Base-by-base conservation (phyloP, 2,113 vertebrate species). In the Nyctereutes procyonoides region DNA sequence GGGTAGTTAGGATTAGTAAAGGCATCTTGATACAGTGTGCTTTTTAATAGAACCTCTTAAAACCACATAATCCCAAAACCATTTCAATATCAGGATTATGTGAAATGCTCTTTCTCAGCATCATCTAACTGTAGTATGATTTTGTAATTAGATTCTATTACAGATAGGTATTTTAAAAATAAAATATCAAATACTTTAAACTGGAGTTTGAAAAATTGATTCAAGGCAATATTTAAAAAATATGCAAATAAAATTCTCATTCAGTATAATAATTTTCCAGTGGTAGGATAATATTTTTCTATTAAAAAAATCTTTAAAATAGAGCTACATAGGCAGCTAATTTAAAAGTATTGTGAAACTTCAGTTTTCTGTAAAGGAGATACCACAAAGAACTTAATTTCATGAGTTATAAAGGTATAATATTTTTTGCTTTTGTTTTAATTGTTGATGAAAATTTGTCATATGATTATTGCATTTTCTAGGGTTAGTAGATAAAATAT, bases 71-170 rank as follows among this genome's bases (percentile, higher is more conserved):
- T 94, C 55, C 65, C 38, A 32, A 96, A 53, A 88, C 43, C 43
- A 51, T 83, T 92, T 95, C 38, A 69, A 5, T 76, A 35, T 93
- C 11, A 88, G 30, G 28, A 13, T 95, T 89, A 84, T 63, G 10
- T 88, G 56, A 71, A 69, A 30, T 71, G 91, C 24, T 88, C 24
- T 82, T 81, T 86, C 24, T 82, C 62, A 71, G 43, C 30, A 11
- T 82, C 65, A 53, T 91, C 55, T 83, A 38, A 56, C 79, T 95
- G 22, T 60, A 58, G 32, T 63, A 71, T 56, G 93, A 82, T 89
- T 95, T 83, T 82, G 74, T 92, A 35, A 81, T 92, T 92, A 80
- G 32, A 92, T 89, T 95, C 53, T 88, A 17, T 95, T 87, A 86
- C n/a, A 90, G 43, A 58, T 71, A 28, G 73, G 53, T 69, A 63